Base-by-base conservation (phyloP, 1,140 invertebrate species). In the Atta texana region DNA sequence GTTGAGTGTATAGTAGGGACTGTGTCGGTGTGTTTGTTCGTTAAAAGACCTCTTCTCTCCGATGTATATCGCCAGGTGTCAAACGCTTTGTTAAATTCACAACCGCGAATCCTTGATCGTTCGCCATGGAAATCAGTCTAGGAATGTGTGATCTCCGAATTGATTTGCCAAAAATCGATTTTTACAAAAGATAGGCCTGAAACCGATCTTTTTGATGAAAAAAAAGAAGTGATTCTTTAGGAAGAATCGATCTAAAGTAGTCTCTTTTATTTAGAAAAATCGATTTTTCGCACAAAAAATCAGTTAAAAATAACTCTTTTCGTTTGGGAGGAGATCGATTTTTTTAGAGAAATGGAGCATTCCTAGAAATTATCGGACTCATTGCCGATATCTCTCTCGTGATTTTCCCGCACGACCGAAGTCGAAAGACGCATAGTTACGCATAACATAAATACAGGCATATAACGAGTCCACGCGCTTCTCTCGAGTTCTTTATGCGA, bases 1-100 rank as follows among this genome's bases (percentile, higher is more conserved):
- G 93, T 92, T 66, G 88, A 89, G 89, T 86, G 81, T 87, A 76
- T 88, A 91, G 84, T 89, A 90, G 84, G 88, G 82, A 88, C 81
- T 59, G 68, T 86, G 66, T 92, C 66, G 68, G 77, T 89, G 88
- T 90, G 66, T 39, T 81, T 16, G 71, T 74, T 53, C 57, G 49
- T 88, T 85, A 24, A 61, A 66, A 57, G 31, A 16, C 18, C 34
- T 69, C 34, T 68, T 64, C 51, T 44, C 57, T 76, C 64, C 39
- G 39, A 53, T 64, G 44, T 34, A 12, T 59, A 39, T 63, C 31
- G 68, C 53, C 80, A 68, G 12, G 24, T 51, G 34, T 72, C 64
- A 39, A 69, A 59, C 61, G 18, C 18, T 16, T 8, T 44, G 34
- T 66, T 74, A 53, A 53, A 82, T 5, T 55, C 16, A 10, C 21